Evolutionary conservation across 2,113 vertebrate genomes (phyloP).

Genomic region (Hymenochirus boettgeri): DNA sequence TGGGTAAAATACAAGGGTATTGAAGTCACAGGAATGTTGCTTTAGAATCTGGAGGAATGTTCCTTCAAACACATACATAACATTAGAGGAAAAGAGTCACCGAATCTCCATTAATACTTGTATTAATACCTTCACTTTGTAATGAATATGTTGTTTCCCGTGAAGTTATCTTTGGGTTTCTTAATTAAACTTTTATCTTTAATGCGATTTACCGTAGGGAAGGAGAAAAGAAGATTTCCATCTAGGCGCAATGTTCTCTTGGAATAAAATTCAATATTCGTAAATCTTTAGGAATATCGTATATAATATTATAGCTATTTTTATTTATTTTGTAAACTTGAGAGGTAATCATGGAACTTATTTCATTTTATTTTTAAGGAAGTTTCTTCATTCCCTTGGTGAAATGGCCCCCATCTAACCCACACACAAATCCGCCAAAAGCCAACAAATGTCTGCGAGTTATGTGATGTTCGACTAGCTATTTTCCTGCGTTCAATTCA

Average conservation of each 20-base stretch:
- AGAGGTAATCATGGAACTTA: constrained; percentile 48
- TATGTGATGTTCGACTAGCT: constrained; percentile 60
- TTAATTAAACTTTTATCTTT: too few species aligned
- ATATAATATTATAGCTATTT: background rate
- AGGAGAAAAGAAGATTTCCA: too few species aligned
- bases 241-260: too few species aligned
- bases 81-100: constrained; percentile 6
- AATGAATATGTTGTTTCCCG: background rate
- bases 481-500: background rate
- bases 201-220: too few species aligned
- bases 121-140: background rate
- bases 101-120: constrained; percentile 14
- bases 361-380: constrained; percentile 53
- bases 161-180: too few species aligned
- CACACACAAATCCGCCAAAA: constrained; percentile 60
- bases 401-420: constrained; percentile 59
- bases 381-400: constrained; percentile 56
- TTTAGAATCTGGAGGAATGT: constrained; percentile 17
- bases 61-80: constrained; percentile 5
- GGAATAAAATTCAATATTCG: background rate
- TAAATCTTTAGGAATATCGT: background rate
- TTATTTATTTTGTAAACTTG: constrained; percentile 56
- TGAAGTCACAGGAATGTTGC: constrained; percentile 36
- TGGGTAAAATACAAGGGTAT: constrained; percentile 20
- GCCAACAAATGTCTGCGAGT: constrained; percentile 55